Conservation (phyloP, 2,113 vertebrate species). For the Phrynocephalus versicolor region DNA sequence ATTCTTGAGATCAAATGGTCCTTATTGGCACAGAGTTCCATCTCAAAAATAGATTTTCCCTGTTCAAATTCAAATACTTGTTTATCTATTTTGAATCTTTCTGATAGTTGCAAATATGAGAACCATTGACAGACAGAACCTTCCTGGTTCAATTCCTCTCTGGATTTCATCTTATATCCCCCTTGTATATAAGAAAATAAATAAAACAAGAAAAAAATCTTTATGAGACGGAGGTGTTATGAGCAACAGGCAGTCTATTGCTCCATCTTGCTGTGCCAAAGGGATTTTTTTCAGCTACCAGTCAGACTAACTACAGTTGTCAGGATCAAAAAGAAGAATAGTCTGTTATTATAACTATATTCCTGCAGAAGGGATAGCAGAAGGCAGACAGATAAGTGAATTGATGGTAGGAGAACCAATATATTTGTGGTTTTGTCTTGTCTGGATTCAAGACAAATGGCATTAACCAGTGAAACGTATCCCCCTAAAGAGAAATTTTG, state of each 20-base stretch:
- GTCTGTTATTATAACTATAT: not conserved
- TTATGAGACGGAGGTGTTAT: constrained; percentile 36
- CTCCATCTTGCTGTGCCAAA: constrained; percentile 13
- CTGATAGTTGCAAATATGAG: no score
- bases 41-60: no score
- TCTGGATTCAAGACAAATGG: not conserved
- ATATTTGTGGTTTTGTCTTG: not conserved
- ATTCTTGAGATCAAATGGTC: no score
- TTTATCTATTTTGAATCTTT: no score
- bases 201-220: no score
- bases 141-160: no score
- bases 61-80: no score
- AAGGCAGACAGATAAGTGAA: not conserved
- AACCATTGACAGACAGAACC: no score
- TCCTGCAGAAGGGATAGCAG: not conserved
- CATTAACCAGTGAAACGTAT: not conserved
- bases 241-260: constrained; percentile 21
- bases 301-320: constrained; percentile 9
- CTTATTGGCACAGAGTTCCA: no score
- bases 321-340: not conserved
- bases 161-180: no score
- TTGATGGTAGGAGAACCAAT: not conserved
- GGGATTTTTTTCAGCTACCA: constrained; percentile 12
- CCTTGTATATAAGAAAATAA: no score
- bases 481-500: not conserved